Base-by-base conservation (phyloP, 2,113 vertebrate genomes). In the Saguinus midas region DNA sequence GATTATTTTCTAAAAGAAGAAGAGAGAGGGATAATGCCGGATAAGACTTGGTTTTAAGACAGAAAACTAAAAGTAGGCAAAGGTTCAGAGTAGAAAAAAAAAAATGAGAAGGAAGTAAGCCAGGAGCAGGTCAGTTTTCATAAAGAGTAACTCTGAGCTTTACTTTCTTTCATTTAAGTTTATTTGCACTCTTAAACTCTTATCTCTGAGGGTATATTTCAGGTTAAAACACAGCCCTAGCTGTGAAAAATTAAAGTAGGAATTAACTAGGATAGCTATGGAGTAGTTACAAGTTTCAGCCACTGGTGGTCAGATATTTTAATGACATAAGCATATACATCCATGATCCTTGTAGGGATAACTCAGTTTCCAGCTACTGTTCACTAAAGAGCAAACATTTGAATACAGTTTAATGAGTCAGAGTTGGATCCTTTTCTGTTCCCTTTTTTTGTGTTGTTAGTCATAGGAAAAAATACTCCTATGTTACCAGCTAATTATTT, bases 401-500 rank as follows among this genome's bases (percentile, higher is more conserved):
- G 17, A 95, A 81, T 96, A 68, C 72, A 85, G 82, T 89, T 87
- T 95, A 96, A 70, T 94, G 12, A 48, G 37, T 96, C 40, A 96
- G 35, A 92, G 32, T 72, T 94, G 57, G 79, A 96, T 55, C 48
- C 84, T 85, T 97, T 95, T 95, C 68, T 84, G 64, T 81, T 86
- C 73, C 96, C 43, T 78, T 78, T 96, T 58, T 92, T 25, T 85
- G 55, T 94, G 43, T 87, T 95, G 43, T 87, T 96, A 85, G 32
- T 94, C 58, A 89, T 72, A 94, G 52, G 87, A 50, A 68, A 88
- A 96, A 93, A 52, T 86, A 87, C 27, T 95, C 70, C 87, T 61
- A 21, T 96, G 13, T 95, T 96, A 97, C 89, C 72, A 92, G 91
- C 79, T 96, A 85, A 81, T 96, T 93, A 72, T 96, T 96, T 96